Evolutionary conservation across 2,113 vertebrate genomes (phyloP), one percentile per base, ranked within the genome.

Genomic region (Carlito syrichta): DNA sequence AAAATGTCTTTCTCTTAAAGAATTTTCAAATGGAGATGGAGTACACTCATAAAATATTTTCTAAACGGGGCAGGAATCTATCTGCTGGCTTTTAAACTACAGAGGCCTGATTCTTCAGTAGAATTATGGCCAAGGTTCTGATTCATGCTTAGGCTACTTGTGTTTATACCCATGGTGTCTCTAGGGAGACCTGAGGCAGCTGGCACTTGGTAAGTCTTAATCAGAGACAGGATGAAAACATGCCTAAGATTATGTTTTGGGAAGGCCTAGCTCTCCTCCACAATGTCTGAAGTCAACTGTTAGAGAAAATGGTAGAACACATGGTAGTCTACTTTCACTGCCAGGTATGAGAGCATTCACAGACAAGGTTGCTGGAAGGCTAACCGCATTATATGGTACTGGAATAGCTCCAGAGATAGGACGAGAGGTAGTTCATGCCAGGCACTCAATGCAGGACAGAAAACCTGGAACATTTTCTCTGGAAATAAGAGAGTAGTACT

Each of bases 281-380:
- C 1, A 91, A 89, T 73, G 68, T 96, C 71, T 96, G 95, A 88
- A 97, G 96, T 63, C 93, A 60, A 60, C 62, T 90, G 58, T n/a
- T n/a, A n/a, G n/a, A n/a, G n/a, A n/a, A n/a, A n/a, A n/a, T n/a
- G n/a, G n/a, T n/a, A n/a, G n/a, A n/a, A n/a, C n/a, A n/a, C n/a
- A n/a, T n/a, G n/a, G 95, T 77, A 89, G 17, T 20, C 92, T 85
- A 22, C n/a, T 17, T 74, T 92, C 89, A 60, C 79, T 95, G 45
- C 43, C 85, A 40, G 73, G 82, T 86, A 94, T 89, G 95, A 94
- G 86, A 27, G 52, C 73, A 85, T 79, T 63, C 85, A 83, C 40
- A 60, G 68, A 52, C 30, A 32, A 27, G 4, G 11, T 56, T 96
- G 23, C 13, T 23, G n/a, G 40, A 40, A 74, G 56, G n/a, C n/a